These are phyloP conservation scores for Sander lucioperca DNA, from an alignment of 2,113 vertebrate species.

Conservation along the genomic window DNA sequence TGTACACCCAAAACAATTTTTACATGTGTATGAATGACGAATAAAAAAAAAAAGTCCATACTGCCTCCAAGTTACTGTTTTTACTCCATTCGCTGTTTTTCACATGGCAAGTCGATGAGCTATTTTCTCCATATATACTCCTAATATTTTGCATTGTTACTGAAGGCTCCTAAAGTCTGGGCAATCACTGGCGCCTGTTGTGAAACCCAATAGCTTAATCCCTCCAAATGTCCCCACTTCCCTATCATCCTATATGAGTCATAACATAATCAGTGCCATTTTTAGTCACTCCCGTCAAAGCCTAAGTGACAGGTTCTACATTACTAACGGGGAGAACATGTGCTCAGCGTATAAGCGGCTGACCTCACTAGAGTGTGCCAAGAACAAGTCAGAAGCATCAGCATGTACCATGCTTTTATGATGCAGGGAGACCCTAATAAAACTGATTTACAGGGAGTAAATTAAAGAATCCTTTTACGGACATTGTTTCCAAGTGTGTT, in stretches of 20 bases:
- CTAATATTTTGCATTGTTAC: constrained; percentile 26
- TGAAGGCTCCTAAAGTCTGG: constrained; percentile 46
- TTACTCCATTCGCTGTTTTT: not conserved
- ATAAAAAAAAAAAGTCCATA: constrained; percentile 48
- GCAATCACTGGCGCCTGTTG: constrained; percentile 75
- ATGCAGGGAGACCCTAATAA: constrained; percentile 9
- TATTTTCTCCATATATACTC: constrained; percentile 28
- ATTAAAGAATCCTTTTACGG: constrained; percentile 9
- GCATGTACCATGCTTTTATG: constrained; percentile 12
- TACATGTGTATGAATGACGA: constrained; percentile 50
- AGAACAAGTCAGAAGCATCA: constrained; percentile 40
- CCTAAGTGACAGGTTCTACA: constrained; percentile 58
- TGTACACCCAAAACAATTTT: constrained; percentile 37
- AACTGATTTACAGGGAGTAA: constrained; percentile 6
- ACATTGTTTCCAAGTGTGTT: not conserved
- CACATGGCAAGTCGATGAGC: not conserved
- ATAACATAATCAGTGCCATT: constrained; percentile 74
- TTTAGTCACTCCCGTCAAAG: constrained; percentile 75
- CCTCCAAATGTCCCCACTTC: constrained; percentile 60
- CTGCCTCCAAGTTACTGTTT: constrained; percentile 8
- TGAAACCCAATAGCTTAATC: constrained; percentile 79
- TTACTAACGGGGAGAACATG: constrained; percentile 51
- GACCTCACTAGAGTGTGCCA: constrained; percentile 14
- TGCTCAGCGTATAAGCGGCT: constrained; percentile 13
- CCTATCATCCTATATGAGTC: constrained; percentile 67